These are phyloP conservation scores for Nibea coibor DNA, from an alignment of 2,113 vertebrate species.

Conservation along the genomic window DNA sequence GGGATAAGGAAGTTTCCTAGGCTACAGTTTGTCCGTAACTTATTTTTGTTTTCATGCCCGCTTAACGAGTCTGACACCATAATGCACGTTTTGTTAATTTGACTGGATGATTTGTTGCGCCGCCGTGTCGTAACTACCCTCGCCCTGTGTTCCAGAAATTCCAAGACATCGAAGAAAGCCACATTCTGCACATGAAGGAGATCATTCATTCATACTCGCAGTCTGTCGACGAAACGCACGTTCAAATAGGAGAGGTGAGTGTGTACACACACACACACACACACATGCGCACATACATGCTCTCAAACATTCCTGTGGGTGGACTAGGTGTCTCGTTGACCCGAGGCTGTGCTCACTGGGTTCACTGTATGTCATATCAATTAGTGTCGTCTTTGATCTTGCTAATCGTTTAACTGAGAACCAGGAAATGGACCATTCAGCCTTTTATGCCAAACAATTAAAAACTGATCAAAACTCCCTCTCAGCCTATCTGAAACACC, in stretches of 20 bases:
- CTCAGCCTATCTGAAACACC: constrained; percentile 51
- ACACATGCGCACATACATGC: constrained; percentile 14
- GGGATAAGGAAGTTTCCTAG: constrained; percentile 38
- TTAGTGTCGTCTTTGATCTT: constrained; percentile 77
- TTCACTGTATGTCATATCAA: constrained; percentile 71
- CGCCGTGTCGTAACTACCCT: not conserved
- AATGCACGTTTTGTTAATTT: constrained; percentile 7
- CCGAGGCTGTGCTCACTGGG: constrained; percentile 48
- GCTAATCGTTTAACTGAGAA: constrained; percentile 72
- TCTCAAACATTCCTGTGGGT: constrained; percentile 66
- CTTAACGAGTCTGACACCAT: not conserved
- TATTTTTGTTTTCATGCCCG: constrained; percentile 3
- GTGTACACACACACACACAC: not conserved
- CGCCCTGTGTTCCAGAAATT: constrained; percentile 89
- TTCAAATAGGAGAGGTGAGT: constrained; percentile 94
- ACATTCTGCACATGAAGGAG: constrained; percentile 95
- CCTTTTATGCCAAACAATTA: constrained; percentile 69
- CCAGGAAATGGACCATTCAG: constrained; percentile 69
- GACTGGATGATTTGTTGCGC: constrained; percentile 10
- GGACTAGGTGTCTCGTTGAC: constrained; percentile 67
- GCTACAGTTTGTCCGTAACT: constrained; percentile 2
- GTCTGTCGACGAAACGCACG: constrained; percentile 93
- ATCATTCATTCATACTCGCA: constrained; percentile 93
- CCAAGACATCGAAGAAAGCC: constrained; percentile 96
- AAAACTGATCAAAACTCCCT: constrained; percentile 72